Base-by-base conservation (phyloP, 2,797 vertebrate genomes). In the Sternarchorhynchus goeldii region DNA sequence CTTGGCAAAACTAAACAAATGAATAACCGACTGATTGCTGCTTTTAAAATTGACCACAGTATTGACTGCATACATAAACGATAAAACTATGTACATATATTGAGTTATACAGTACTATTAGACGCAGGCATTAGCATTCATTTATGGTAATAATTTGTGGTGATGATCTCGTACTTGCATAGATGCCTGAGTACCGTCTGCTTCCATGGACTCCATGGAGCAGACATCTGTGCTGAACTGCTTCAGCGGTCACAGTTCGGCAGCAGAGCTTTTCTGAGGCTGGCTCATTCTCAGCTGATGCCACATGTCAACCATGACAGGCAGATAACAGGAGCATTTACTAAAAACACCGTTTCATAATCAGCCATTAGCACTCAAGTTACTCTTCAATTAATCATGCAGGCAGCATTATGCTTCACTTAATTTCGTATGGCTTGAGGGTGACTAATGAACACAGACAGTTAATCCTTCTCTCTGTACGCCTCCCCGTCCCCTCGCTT, bases 401-500 rank as follows among this genome's bases (percentile, higher is more conserved):
- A 72, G 75, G 67, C 72, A 59, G 58, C 65, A 65, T 77, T 71
- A 67, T 29, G 71, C 75, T 76, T 84, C 76, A 72, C 69, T 82
- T 80, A 70, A 81, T 75, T 75, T 32, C 82, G 63, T 31, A 75
- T 58, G 63, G 64, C 68, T 71, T 4, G n/a, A 79, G 73, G 77
- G 76, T 70, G 69, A 57, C 78, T 86, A 86, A 82, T 82, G 71
- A 84, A 78, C 76, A 32, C 21, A 17, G 82, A 80, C 82, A 82
- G 78, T 82, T 79, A 71, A 82, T 81, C 57, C 74, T 76, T 74
- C 71, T 80, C 78, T 62, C 69, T 17, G 12, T 17, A 57, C 50
- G 39, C 29, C 58, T 69, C 32, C 56, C 63, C 32, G 78, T 73
- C 70, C 32, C 63, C 41, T 66, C 17, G 58, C 58, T 70, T 72